Evolutionary conservation across 2,888 invertebrate genomes (phyloP).

Genomic region (Protodeltote pygarga): DNA sequence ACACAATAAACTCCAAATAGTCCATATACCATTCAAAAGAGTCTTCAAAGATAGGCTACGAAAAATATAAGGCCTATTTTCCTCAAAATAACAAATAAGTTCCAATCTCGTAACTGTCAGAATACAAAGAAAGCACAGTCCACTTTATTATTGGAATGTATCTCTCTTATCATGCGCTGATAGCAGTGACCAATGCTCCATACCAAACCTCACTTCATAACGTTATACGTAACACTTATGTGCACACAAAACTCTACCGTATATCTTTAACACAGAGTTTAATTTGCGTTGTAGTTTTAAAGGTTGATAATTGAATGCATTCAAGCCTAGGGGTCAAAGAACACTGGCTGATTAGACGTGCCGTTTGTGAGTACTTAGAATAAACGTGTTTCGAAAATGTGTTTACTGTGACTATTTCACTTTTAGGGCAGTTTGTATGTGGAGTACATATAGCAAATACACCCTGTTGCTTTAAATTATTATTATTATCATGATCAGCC

Average conservation of each 20-base stretch:
- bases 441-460: too few species aligned
- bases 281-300: constrained; percentile 27
- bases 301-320: constrained; percentile 46
- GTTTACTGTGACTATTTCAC: constrained; percentile 27
- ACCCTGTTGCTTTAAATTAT: too few species aligned
- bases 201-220: constrained; percentile 42
- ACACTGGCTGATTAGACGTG: constrained; percentile 76
- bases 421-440: constrained; percentile 15
- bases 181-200: constrained; percentile 74
- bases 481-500: too few species aligned
- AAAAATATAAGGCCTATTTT: neutral
- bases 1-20: too few species aligned
- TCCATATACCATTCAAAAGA: too few species aligned
- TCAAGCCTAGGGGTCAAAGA: constrained; percentile 76
- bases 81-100: constrained; percentile 18
- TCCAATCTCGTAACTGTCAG: constrained; percentile 36
- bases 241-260: constrained; percentile 50
- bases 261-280: constrained; percentile 25
- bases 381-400: constrained; percentile 55
- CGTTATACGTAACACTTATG: constrained; percentile 47
- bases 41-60: neutral
- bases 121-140: constrained; percentile 77
- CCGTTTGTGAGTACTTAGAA: constrained; percentile 66
- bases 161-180: constrained; percentile 75
- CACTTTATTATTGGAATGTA: constrained; percentile 79